Evolutionary conservation across 2,888 invertebrate species (phyloP), one percentile per base, ranked within the genome.

Genomic region (Hoplodrina ambigua): DNA sequence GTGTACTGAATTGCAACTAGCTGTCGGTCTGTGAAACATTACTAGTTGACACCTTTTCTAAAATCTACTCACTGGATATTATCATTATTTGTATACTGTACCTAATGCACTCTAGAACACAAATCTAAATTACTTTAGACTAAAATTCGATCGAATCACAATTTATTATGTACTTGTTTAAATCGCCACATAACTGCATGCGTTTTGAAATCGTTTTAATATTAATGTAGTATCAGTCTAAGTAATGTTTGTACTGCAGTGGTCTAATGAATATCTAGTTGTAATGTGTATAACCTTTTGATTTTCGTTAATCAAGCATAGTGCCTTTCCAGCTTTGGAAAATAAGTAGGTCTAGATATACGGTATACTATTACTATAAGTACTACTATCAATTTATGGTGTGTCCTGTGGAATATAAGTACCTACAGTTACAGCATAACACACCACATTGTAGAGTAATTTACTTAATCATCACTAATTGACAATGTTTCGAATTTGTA

Each of bases 311-410:
- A 86, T 91, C 91, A 94, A 93, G 92, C 86, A 93, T 94, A 94
- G 95, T 95, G 95, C 95, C 95, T 95, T 95, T 94, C 90, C 91
- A 91, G 84, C 80, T 89, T 92, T 90, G 89, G 75, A 88, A 89
- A 88, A 79, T 91, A 89, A 85, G 84, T 90, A 91, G 87, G 73
- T 78, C 69, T 92, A 90, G 87, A 84, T 82, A 84, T 86, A 88
- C 84, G 56, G 85, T 87, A 87, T 85, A 86, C 83, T 85, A 85
- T 82, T 84, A 82, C 81, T 79, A 66, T 88, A 89, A 86, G 85
- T 83, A 84, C 79, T 75, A 74, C 56, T 74, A 82, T 76, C 80
- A 85, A 77, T 77, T 57, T 79, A 73, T 67, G 85, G 86, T 72
- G 81, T 82, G 81, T 75, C 80, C 74, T 84, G 78, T 69, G 82